Percentiles rank a stretch among this genome's conserved stretches.
Conservation (phyloP, 2,113 vertebrate species). For the Crotalus tigris region DNA sequence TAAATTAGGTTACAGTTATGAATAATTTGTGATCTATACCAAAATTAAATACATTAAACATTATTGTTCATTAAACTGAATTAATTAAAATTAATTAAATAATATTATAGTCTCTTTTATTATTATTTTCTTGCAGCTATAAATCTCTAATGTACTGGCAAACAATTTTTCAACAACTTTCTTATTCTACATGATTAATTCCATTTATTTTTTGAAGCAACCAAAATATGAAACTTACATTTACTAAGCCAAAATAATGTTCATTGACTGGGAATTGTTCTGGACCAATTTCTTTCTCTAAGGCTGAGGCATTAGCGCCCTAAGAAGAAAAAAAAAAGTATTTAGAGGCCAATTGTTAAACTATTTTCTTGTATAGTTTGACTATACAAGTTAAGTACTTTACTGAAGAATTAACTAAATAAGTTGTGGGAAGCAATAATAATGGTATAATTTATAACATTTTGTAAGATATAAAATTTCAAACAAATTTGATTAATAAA, state of each 20-base stretch:
- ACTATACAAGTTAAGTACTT: neutral
- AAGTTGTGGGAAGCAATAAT: neutral
- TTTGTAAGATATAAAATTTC: neutral
- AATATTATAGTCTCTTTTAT: neutral
- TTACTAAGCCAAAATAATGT: slow-evolving; percentile 85
- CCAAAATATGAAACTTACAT: slow-evolving; percentile 69
- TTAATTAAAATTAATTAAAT: neutral
- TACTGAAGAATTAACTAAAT: neutral
- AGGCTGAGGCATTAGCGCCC: slow-evolving; percentile 88
- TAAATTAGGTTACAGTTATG: neutral
- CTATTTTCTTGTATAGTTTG: neutral
- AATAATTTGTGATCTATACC: neutral
- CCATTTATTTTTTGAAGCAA: slow-evolving; percentile 26
- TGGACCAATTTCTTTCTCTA: slow-evolving; percentile 88
- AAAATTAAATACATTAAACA: neutral
- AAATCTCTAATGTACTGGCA: neutral
- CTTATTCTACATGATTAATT: neutral
- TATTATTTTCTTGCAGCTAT: neutral
- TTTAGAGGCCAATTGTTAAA: slow-evolving; percentile 14
- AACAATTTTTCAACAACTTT: neutral
- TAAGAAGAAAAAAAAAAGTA: slow-evolving; percentile 48
- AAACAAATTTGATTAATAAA: neutral
- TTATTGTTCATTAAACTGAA: neutral
- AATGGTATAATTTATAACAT: neutral
- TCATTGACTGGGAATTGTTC: slow-evolving; percentile 85